phyloP scores from a whole-genome alignment of 2,797 vertebrate genomes.

The Centroberyx gerrardi region DNA sequence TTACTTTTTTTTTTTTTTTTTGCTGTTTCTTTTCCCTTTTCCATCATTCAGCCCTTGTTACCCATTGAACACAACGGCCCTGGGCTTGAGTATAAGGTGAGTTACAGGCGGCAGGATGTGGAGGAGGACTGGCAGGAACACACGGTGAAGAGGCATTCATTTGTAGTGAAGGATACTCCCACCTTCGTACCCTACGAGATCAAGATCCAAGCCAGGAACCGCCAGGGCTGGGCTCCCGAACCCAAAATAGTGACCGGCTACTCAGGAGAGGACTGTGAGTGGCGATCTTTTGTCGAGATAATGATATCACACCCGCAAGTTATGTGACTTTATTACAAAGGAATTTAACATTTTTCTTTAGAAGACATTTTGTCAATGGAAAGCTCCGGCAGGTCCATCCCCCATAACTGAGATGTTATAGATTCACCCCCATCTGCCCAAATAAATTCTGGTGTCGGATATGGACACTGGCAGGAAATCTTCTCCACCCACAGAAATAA shows the following conservation, averaged over 20 bases:
- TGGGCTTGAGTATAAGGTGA: slow-evolving; percentile 94
- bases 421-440: no score
- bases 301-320: background rate
- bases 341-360: no score
- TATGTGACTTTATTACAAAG: background rate
- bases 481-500: no score
- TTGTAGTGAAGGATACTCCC: slow-evolving; percentile 90
- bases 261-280: slow-evolving; percentile 97
- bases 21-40: slow-evolving; percentile 4
- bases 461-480: no score
- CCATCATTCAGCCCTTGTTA: slow-evolving; percentile 87
- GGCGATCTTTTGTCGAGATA: background rate
- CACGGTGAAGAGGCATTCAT: slow-evolving; percentile 90
- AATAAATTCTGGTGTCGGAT: no score
- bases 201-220: slow-evolving; percentile 93
- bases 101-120: slow-evolving; percentile 88
- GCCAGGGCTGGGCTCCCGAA: slow-evolving; percentile 90
- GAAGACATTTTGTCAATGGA: no score
- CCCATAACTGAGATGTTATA: no score
- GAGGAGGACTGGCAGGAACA: slow-evolving; percentile 91
- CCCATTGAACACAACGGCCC: slow-evolving; percentile 93
- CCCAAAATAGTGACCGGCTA: slow-evolving; percentile 89
- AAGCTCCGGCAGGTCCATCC: no score
- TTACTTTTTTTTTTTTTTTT: slow-evolving; percentile 4
- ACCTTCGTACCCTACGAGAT: slow-evolving; percentile 95